Conservation (phyloP, 2,888 invertebrate genomes). For the Eupithecia exiguata region DNA sequence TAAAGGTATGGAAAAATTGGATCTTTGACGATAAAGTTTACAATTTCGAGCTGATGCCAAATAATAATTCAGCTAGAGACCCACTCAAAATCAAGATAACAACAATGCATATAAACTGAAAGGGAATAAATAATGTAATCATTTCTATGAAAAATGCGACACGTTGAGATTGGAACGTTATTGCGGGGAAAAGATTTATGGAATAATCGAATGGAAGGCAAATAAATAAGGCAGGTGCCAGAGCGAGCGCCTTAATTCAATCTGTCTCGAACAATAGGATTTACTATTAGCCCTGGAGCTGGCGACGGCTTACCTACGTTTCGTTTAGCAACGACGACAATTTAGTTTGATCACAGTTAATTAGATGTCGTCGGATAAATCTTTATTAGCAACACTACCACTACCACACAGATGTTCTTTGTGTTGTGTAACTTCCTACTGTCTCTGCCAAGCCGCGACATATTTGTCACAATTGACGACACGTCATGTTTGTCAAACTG, state of each 20-base stretch:
- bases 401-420: not conserved
- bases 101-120: not conserved
- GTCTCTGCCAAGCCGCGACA: not conserved
- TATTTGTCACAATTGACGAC: not conserved
- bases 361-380: constrained; percentile 5
- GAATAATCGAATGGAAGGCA: constrained; percentile 21
- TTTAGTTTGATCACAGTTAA: constrained; percentile 1
- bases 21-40: not conserved
- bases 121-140: constrained; percentile 8
- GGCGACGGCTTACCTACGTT: constrained; percentile 3
- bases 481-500: not conserved
- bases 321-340: not conserved
- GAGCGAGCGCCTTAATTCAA: constrained; percentile 32
- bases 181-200: constrained; percentile 1
- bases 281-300: constrained; percentile 39
- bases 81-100: not conserved
- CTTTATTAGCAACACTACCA: not conserved
- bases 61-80: not conserved
- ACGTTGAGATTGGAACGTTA: constrained; percentile 4
- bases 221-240: constrained; percentile 31
- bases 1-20: no score
- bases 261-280: constrained; percentile 47
- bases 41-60: not conserved
- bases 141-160: constrained; percentile 4
- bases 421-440: not conserved